A percentile compares a stretch with the other conserved stretches of the same genome.
phyloP scores from a whole-genome alignment of 2,113 vertebrate species.

The Bufo bufo region DNA sequence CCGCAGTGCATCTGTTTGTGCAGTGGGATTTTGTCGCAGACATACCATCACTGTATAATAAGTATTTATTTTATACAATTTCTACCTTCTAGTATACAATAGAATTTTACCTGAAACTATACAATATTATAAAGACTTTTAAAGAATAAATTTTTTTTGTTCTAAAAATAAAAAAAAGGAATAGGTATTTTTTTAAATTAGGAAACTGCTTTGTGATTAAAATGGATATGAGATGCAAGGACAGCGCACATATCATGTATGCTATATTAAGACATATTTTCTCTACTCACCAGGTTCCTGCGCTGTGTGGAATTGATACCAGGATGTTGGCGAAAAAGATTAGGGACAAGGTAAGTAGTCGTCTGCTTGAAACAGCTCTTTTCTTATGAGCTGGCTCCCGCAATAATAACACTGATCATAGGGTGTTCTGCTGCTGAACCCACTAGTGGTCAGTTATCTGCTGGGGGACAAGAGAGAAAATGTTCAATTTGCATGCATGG shows the following conservation, averaged over 20 bases:
- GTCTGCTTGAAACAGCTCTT: not conserved
- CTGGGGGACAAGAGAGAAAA: not conserved
- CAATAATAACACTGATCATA: not conserved
- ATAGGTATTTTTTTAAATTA: not conserved
- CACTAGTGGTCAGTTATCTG: no score
- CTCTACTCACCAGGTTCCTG: conserved; percentile 82
- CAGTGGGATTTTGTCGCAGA: no score
- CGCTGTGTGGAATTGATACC: conserved; percentile 92
- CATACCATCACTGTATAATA: no score
- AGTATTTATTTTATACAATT: not conserved
- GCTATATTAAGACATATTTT: not conserved
- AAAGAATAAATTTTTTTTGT: not conserved
- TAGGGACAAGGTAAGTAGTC: conserved; percentile 82
- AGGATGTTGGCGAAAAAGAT: conserved; percentile 94
- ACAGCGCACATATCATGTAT: no score
- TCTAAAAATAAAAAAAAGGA: not conserved
- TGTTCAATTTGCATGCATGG: not conserved
- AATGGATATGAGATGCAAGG: not conserved
- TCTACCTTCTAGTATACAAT: not conserved
- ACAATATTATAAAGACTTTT: not conserved
- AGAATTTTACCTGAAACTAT: not conserved
- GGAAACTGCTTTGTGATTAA: not conserved
- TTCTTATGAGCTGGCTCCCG: not conserved
- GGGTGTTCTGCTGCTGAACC: not conserved
- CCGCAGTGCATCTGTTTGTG: no score